These are phyloP conservation scores for Bursaphelenchus okinawaensis DNA, from an alignment of 2,888 invertebrate species.

Conservation along the genomic window DNA sequence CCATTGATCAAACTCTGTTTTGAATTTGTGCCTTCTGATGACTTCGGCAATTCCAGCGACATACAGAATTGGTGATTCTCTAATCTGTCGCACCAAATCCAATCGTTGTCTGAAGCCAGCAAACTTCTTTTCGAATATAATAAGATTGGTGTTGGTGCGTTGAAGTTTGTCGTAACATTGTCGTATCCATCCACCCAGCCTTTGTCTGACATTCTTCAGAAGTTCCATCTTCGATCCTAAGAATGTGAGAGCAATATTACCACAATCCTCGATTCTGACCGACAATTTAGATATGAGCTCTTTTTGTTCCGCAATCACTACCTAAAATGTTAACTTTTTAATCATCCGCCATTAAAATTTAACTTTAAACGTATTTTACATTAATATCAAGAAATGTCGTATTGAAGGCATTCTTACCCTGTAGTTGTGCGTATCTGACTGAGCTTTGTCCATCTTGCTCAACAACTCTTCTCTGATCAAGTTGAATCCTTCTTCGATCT, in stretches of 20 bases:
- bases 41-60: conserved; percentile 48
- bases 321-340: too few species aligned
- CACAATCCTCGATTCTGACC: conserved; percentile 26
- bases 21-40: conserved; percentile 39
- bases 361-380: conserved; percentile 1
- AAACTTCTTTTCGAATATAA: conserved; percentile 44
- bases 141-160: conserved; percentile 33
- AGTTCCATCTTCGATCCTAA: conserved; percentile 45
- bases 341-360: neutral
- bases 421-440: conserved; percentile 12
- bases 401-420: too few species aligned
- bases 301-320: conserved; percentile 19
- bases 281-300: conserved; percentile 11
- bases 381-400: too few species aligned
- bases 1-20: conserved; percentile 40
- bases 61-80: conserved; percentile 45
- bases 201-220: conserved; percentile 34
- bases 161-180: conserved; percentile 41
- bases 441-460: neutral
- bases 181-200: conserved; percentile 41
- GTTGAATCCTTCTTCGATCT: conserved; percentile 30
- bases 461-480: neutral
- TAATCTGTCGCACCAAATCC: conserved; percentile 32
- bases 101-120: conserved; percentile 27
- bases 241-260: conserved; percentile 31